phyloP scores from a whole-genome alignment of 2,888 invertebrate genomes.

The Ethmia dodecea region DNA sequence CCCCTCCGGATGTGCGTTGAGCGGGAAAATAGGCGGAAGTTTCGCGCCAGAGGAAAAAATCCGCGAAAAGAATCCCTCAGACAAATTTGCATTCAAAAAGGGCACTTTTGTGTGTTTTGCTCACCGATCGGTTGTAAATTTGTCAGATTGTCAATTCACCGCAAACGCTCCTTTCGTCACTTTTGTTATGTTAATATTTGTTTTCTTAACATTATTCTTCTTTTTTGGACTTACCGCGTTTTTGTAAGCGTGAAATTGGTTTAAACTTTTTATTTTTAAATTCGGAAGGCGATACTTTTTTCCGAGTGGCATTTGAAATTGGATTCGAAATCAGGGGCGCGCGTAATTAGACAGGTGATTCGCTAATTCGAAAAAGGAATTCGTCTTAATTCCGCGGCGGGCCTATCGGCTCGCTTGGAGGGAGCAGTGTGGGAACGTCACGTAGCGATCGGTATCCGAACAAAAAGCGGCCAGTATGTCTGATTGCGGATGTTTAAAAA shows the following conservation, averaged over 20 bases:
- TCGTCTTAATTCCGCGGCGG: constrained; percentile 51
- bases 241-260: constrained; percentile 4
- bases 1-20: constrained; percentile 67
- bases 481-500: constrained; percentile 36
- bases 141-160: constrained; percentile 72
- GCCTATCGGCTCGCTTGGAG: constrained; percentile 40
- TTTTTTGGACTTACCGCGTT: constrained; percentile 21
- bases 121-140: constrained; percentile 68
- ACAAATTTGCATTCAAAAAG: constrained; percentile 72
- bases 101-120: constrained; percentile 64
- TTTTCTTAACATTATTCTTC: constrained; percentile 18
- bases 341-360: constrained; percentile 74
- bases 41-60: constrained; percentile 57
- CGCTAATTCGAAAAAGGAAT: constrained; percentile 71
- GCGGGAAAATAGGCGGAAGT: constrained; percentile 76
- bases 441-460: constrained; percentile 67
- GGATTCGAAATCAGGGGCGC: constrained; percentile 43
- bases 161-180: constrained; percentile 54
- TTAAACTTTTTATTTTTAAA: no score
- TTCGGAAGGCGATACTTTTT: constrained; percentile 7
- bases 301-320: constrained; percentile 19
- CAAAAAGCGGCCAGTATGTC: constrained; percentile 50
- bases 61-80: constrained; percentile 54
- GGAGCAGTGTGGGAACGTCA: constrained; percentile 69
- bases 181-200: constrained; percentile 69